These are phyloP conservation scores for Macroteleia sp. DNA, from an alignment of 2,888 invertebrate species.

Conservation along the genomic window DNA sequence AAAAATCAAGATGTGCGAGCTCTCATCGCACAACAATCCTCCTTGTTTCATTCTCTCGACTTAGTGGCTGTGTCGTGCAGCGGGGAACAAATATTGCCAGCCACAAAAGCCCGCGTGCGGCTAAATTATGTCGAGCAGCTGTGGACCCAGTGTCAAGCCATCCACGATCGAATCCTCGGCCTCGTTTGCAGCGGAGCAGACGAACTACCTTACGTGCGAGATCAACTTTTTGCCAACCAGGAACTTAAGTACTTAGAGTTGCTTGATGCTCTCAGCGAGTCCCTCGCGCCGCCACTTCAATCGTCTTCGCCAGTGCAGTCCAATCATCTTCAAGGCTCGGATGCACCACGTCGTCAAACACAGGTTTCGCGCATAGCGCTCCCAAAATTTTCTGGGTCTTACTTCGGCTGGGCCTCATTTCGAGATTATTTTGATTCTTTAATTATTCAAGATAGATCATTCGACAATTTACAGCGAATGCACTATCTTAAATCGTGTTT, in stretches of 20 bases:
- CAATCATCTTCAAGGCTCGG: no score
- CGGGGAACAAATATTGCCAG: background rate
- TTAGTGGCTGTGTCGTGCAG: background rate
- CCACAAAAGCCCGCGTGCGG: background rate
- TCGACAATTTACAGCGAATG: background rate
- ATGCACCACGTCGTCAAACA: background rate
- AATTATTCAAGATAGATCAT: background rate
- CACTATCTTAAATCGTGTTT: background rate
- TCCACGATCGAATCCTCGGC: background rate
- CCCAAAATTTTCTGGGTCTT: background rate
- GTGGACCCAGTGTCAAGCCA: background rate
- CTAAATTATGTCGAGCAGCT: background rate
- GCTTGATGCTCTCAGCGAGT: background rate
- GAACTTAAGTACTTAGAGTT: background rate
- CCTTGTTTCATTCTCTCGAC: background rate
- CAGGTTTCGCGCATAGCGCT: slow-evolving; percentile 6
- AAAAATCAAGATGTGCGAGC: no score
- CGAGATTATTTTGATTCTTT: background rate
- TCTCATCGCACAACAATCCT: background rate
- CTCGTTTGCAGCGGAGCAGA: background rate
- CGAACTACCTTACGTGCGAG: background rate
- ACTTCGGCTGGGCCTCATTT: background rate
- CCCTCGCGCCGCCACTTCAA: background rate
- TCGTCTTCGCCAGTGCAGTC: background rate
- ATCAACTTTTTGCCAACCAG: background rate